Percentiles rank a stretch among this genome's conserved stretches.
Conservation (phyloP, 2,113 vertebrate species). For the Corynorhinus townsendii region DNA sequence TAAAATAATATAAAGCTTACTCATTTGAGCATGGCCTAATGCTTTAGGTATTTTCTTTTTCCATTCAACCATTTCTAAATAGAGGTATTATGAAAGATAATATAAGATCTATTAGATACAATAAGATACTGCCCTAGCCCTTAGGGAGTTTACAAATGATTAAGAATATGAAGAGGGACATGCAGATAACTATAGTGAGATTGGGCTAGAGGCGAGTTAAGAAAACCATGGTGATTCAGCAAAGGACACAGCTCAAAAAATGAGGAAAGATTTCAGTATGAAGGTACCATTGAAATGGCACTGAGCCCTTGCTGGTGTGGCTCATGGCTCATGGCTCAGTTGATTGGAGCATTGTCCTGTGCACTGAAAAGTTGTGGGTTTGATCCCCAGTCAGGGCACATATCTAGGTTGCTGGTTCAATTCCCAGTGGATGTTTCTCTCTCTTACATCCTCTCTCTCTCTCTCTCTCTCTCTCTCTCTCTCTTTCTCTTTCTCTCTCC, state of each 20-base stretch:
- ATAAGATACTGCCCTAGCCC: background rate
- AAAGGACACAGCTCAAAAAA: background rate
- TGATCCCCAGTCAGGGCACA: too few species aligned
- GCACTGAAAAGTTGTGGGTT: too few species aligned
- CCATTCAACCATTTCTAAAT: background rate
- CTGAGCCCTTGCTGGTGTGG: background rate
- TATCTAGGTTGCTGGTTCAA: too few species aligned
- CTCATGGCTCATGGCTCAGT: too few species aligned
- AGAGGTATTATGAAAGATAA: background rate
- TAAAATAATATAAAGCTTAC: background rate
- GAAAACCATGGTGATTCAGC: background rate
- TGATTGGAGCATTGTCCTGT: too few species aligned
- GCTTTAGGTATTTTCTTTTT: background rate
- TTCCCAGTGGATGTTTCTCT: too few species aligned
- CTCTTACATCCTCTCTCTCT: too few species aligned
- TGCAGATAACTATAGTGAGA: background rate
- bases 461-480: too few species aligned
- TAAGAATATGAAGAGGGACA: background rate
- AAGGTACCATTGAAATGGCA: background rate
- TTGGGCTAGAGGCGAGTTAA: background rate
- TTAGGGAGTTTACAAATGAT: background rate
- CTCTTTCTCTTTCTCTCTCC: too few species aligned
- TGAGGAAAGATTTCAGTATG: background rate
- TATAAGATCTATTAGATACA: background rate
- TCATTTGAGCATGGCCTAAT: background rate